Evolutionary conservation across 1,140 invertebrate genomes (phyloP).

Genomic region (Hyphantria cunea): DNA sequence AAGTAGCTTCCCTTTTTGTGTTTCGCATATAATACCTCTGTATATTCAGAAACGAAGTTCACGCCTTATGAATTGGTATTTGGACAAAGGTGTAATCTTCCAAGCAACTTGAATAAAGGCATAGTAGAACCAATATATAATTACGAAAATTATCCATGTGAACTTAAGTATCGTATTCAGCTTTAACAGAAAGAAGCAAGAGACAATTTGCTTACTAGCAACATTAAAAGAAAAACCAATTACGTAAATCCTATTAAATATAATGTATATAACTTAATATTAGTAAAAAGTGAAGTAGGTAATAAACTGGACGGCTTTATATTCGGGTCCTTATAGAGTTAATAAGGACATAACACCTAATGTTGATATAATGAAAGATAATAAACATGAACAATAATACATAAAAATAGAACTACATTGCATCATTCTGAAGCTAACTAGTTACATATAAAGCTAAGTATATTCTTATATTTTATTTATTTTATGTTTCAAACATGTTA

Average conservation of each 20-base stretch:
- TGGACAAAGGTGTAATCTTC: neutral
- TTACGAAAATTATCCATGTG: neutral
- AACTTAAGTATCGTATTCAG: neutral
- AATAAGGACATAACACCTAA: constrained; percentile 1
- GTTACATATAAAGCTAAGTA: no score
- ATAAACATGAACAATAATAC: neutral
- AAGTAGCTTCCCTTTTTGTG: neutral
- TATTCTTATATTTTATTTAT: no score
- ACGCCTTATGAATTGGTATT: neutral
- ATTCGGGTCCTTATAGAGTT: constrained; percentile 2
- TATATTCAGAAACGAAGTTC: neutral
- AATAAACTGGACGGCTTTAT: neutral
- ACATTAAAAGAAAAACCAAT: neutral
- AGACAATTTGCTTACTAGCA: neutral
- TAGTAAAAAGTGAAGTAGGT: neutral
- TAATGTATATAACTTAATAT: no score
- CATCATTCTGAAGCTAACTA: no score
- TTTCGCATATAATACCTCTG: neutral
- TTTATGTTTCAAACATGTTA: no score
- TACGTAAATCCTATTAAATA: no score
- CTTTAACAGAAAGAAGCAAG: neutral
- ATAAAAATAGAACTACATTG: constrained; percentile 3
- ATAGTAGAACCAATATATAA: neutral
- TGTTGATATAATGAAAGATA: constrained; percentile 5
- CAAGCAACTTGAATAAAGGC: neutral